phyloP scores from a whole-genome alignment of 2,797 vertebrate species.

The Botia almorhae region DNA sequence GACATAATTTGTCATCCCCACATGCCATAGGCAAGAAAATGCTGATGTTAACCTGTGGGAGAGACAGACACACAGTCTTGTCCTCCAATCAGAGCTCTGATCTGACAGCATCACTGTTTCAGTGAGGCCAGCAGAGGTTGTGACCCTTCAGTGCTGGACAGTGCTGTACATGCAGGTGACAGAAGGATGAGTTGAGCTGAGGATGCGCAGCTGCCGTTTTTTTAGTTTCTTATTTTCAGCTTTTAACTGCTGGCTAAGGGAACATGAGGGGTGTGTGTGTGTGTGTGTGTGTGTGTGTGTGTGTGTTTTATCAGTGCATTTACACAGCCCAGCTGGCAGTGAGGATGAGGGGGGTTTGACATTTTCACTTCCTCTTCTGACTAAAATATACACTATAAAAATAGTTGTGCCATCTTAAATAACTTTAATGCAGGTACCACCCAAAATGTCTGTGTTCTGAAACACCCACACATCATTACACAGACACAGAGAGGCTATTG shows the following conservation, averaged over 20 bases:
- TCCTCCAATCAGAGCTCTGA: conserved; percentile 19
- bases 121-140: conserved; percentile 8
- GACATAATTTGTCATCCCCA: background rate
- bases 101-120: conserved; percentile 4
- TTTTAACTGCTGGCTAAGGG: conserved; percentile 8
- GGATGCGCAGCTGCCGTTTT: conserved; percentile 18
- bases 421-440: background rate
- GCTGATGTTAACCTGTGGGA: conserved; percentile 12
- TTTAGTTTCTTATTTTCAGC: conserved; percentile 25
- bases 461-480: background rate
- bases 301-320: background rate
- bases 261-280: background rate
- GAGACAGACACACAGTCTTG: background rate
- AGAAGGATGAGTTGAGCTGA: conserved; percentile 2
- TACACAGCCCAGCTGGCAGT: conserved; percentile 17
- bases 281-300: background rate
- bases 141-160: background rate
- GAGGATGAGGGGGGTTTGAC: conserved; percentile 1
- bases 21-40: background rate
- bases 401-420: conserved; percentile 1
- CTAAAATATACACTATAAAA: conserved; percentile 18
- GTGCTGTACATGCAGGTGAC: conserved; percentile 8
- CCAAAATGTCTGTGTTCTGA: background rate
- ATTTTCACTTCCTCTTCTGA: conserved; percentile 24
- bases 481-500: background rate